Percentiles rank a stretch among this genome's conserved stretches.
These are phyloP conservation scores for Yoshiicerus persimilis DNA, from an alignment of 1,140 invertebrate genomes.

Conservation along the genomic window DNA sequence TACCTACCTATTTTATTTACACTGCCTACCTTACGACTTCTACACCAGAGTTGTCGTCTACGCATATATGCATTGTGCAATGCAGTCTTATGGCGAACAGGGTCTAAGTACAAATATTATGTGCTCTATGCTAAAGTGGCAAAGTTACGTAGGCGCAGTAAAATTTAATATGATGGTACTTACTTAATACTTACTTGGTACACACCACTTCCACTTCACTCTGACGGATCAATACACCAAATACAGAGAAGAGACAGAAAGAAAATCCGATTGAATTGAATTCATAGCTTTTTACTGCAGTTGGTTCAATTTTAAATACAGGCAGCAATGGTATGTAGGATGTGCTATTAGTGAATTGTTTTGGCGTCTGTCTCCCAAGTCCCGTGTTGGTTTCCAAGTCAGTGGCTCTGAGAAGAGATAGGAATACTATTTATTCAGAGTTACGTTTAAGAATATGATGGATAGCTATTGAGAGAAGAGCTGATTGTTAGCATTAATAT, in stretches of 20 bases:
- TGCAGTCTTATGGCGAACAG: background rate
- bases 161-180: background rate
- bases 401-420: background rate
- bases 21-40: background rate
- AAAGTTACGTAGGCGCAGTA: background rate
- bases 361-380: background rate
- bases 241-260: background rate
- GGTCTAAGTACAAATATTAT: too few relatives aligned
- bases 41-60: too few relatives aligned
- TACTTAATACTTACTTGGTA: background rate
- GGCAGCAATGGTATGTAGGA: background rate
- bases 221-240: background rate
- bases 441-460: background rate
- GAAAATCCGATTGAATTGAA: background rate
- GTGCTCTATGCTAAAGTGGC: background rate
- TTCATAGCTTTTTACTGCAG: background rate
- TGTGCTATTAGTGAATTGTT: background rate
- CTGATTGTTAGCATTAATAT: background rate
- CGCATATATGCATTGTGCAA: background rate
- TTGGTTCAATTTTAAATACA: background rate
- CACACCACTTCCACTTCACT: too few relatives aligned
- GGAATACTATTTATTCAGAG: constrained; percentile 6
- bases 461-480: background rate
- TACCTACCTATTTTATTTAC: background rate
- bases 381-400: background rate